A percentile compares a stretch with the other conserved stretches of the same genome.
phyloP scores from a whole-genome alignment of 2,797 vertebrate genomes.

The Halcyon leucocephala region DNA sequence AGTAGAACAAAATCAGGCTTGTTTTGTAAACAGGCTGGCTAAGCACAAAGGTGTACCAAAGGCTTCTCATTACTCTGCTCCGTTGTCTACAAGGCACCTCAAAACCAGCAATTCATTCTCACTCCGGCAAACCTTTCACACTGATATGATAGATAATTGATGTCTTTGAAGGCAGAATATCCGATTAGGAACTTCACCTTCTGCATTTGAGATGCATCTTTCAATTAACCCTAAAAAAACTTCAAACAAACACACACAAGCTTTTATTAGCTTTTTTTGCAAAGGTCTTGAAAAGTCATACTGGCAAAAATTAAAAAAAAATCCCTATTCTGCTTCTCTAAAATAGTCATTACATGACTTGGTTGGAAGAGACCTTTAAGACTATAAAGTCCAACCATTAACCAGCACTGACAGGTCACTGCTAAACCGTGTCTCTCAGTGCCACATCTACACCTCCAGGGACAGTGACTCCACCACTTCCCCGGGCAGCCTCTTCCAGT shows the following conservation, averaged over 20 bases:
- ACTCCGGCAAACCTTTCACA: background rate
- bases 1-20: background rate
- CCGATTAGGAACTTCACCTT: background rate
- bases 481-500: background rate
- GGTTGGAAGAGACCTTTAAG: background rate
- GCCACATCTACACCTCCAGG: background rate
- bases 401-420: background rate
- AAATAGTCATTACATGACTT: background rate
- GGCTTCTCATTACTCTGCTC: background rate
- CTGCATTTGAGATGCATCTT: background rate
- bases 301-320: background rate
- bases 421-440: background rate
- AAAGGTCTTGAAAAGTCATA: background rate
- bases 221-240: background rate
- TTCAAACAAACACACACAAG: background rate
- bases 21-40: background rate
- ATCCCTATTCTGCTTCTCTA: background rate
- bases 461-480: background rate
- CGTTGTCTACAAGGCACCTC: background rate
- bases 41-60: background rate
- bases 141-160: fast-evolving
- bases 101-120: background rate
- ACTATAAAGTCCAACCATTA: background rate
- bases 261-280: background rate
- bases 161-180: background rate